These are phyloP conservation scores for Barnardius zonarius DNA, from an alignment of 2,113 vertebrate species.

Conservation along the genomic window DNA sequence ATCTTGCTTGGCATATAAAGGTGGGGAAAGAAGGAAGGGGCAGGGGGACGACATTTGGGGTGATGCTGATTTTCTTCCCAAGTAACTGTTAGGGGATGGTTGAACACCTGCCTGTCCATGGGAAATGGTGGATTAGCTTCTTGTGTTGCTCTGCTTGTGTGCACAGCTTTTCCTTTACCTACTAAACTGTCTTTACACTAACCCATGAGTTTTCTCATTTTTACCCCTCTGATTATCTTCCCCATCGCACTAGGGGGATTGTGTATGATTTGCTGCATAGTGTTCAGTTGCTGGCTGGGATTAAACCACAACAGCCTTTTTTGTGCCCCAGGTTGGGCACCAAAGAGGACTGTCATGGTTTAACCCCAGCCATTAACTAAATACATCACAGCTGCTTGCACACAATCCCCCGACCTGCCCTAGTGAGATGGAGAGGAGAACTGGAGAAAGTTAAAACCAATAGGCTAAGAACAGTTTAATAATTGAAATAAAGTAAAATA, in stretches of 20 bases:
- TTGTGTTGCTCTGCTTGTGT: neutral
- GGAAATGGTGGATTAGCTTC: neutral
- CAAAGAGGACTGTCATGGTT: neutral
- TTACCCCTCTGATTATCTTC: neutral
- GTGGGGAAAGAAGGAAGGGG: neutral
- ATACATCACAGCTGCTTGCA: neutral
- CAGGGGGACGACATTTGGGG: too few relatives aligned
- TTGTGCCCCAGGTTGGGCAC: neutral
- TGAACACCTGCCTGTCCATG: neutral
- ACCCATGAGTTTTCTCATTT: neutral
- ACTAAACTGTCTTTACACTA: neutral
- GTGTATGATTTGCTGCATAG: neutral
- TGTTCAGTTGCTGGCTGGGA: neutral
- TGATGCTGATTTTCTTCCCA: neutral
- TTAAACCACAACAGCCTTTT: neutral
- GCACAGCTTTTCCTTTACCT: neutral
- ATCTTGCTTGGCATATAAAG: neutral
- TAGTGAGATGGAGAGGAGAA: neutral
- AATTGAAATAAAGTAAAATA: neutral
- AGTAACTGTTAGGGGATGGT: neutral
- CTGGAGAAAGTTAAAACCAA: neutral
- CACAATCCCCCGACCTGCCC: neutral
- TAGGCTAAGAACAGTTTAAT: neutral
- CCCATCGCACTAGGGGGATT: neutral
- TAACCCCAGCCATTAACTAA: neutral